Base-by-base conservation (phyloP, 2,113 vertebrate genomes). In the Phylloscopus whistleri region DNA sequence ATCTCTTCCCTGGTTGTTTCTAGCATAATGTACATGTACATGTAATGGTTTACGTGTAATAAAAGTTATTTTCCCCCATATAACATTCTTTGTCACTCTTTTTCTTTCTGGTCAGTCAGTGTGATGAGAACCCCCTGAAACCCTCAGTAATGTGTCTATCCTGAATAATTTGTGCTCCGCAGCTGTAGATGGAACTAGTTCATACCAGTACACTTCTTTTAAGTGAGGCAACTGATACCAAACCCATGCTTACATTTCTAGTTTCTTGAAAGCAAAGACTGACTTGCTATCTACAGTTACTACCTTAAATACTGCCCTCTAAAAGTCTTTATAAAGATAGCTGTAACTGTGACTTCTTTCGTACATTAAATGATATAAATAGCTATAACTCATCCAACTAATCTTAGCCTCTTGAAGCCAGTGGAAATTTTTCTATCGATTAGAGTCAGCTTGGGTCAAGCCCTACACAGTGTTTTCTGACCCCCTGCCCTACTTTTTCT, bases 371-470 rank as follows among this genome's bases (percentile, higher is more conserved):
- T 28, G 16, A 78, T 94, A 92, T 92, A 94, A 97, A 94, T 90
- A 93, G 88, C 82, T 44, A 53, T 76, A 94, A 84, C 73, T 89
- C 73, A 27, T 75, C 46, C 59, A 92, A 86, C 51, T 87, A 92
- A 94, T 89, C 83, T 95, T 86, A 89, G 93, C 69, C 85, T 70
- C 80, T 74, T 80, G 66, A 94, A 94, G 76, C 73, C 76, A 94
- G 89, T 83, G 86, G 96, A 96, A 97, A 89, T 78, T 86, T 93
- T 94, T 84, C 52, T 84, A 89, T 94, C 0, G 83, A 96, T 85
- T 81, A 56, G 46, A 91, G 89, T 85, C 4, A 3, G 77, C 80
- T 93, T 68, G 77, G 84, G 84, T 91, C 91, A 94, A 89, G 67
- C 72, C 68, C 85, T 90, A 78, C 31, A 56, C 28, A 64, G 66